Percentiles rank a stretch among this genome's conserved stretches.
Evolutionary conservation across 2,113 vertebrate species (phyloP).

Genomic region (Labrus mixtus): DNA sequence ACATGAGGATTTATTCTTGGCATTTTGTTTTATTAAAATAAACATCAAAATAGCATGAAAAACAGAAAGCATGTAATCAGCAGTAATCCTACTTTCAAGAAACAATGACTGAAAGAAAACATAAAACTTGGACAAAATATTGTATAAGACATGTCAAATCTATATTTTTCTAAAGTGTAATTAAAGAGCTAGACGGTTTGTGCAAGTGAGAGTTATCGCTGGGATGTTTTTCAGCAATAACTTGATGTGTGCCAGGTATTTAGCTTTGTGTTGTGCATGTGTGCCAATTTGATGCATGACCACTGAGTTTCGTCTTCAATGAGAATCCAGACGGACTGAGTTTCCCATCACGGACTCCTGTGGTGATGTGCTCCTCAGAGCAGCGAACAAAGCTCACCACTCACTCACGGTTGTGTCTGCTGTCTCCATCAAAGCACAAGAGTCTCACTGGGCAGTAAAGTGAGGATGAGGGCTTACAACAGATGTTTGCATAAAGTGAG

Average conservation of each 20-base stretch:
- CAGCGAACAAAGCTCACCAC: slow-evolving; percentile 38
- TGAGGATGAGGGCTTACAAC: slow-evolving; percentile 36
- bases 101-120: too few relatives aligned
- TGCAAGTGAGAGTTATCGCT: neutral
- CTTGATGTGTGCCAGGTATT: slow-evolving; percentile 1
- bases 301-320: slow-evolving; percentile 30
- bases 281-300: slow-evolving; percentile 17
- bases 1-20: too few relatives aligned
- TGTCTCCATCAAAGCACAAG: slow-evolving; percentile 46
- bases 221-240: neutral
- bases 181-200: too few relatives aligned
- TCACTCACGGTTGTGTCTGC: slow-evolving; percentile 59
- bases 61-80: too few relatives aligned
- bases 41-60: too few relatives aligned
- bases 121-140: too few relatives aligned
- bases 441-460: slow-evolving; percentile 19
- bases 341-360: slow-evolving; percentile 75
- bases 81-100: too few relatives aligned
- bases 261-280: neutral
- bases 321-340: slow-evolving; percentile 59
- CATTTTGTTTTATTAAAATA: too few relatives aligned
- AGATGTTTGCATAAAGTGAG: slow-evolving; percentile 52
- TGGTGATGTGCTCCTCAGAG: slow-evolving; percentile 61
- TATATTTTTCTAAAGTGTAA: too few relatives aligned
- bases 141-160: too few relatives aligned